Evolutionary conservation across 1,140 invertebrate species (phyloP), one percentile per base, ranked within the genome.

Genomic region (Calosoma granatense): DNA sequence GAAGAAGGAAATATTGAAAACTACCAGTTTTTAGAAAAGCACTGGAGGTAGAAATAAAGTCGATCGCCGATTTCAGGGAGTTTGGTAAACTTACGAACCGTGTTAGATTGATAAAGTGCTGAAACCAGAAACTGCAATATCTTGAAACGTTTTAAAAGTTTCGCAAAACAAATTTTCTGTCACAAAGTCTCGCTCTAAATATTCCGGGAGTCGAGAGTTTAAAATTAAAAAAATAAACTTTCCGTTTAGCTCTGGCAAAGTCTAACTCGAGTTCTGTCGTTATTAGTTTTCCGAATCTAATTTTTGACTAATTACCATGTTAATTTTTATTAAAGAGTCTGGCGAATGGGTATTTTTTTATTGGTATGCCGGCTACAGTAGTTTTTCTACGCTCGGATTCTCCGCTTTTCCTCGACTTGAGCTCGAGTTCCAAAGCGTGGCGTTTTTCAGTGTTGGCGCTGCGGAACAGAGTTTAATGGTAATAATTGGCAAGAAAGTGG

Each of bases 121-220:
- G 41, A 47, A 47, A 47, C 41, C 41, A 47, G 41, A 47, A 47
- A 47, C 41, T 47, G 41, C 41, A 47, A 47, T 47, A 47, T 12
- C 41, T 47, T 47, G 41, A 47, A 47, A 47, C 41, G 41, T 47
- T 47, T 47, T 47, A 47, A 47, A 47, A 47, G 41, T 47, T 47
- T 47, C 41, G 41, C 41, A 47, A 47, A 47, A 47, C 41, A 47
- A 47, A 47, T 47, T 47, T 17, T 47, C 41, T 47, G 41, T 47
- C 41, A 17, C 41, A 47, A 47, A 47, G 41, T 47, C 9, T 17
- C 41, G 17, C 41, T 17, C 41, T 30, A 30, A 30, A 30, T 30
- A 30, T 30, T 30, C 26, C 26, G 14, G 26, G 4, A 4, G 41
- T 17, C 6, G 41, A 9, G 17, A 47, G 9, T 47, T 47, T 47